phyloP scores from a whole-genome alignment of 2,797 vertebrate species.

The Falco concolor region DNA sequence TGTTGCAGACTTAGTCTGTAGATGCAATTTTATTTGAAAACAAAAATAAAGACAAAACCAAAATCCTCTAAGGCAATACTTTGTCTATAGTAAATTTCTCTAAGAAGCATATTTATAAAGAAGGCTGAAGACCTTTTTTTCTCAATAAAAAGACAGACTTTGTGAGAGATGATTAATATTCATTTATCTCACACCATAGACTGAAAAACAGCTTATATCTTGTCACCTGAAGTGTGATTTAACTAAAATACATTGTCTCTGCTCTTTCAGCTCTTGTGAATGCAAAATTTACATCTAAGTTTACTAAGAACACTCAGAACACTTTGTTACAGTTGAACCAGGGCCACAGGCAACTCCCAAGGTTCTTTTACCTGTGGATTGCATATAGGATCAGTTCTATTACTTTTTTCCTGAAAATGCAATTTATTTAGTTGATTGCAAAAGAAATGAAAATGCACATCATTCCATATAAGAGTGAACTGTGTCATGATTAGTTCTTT shows the following conservation, averaged over 20 bases:
- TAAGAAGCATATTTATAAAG: background rate
- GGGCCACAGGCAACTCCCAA: background rate
- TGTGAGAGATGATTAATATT: background rate
- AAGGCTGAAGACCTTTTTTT: background rate
- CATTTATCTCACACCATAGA: background rate
- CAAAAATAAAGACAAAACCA: background rate
- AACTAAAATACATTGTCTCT: background rate
- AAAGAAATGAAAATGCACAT: background rate
- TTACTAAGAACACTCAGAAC: background rate
- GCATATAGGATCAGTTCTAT: background rate
- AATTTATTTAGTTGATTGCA: background rate
- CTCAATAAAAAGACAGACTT: background rate
- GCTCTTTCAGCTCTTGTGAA: background rate
- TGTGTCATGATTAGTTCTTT: background rate
- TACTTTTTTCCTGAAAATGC: background rate
- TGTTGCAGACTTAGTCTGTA: background rate
- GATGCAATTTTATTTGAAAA: background rate
- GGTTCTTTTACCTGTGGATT: background rate
- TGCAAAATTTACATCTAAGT: background rate
- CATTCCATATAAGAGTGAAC: background rate
- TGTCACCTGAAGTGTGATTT: background rate
- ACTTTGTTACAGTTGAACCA: background rate
- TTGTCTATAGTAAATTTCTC: background rate
- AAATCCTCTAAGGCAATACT: background rate
- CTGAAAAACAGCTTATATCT: background rate